Evolutionary conservation across 2,888 invertebrate species (phyloP).

Genomic region (Agrilus biguttatus): DNA sequence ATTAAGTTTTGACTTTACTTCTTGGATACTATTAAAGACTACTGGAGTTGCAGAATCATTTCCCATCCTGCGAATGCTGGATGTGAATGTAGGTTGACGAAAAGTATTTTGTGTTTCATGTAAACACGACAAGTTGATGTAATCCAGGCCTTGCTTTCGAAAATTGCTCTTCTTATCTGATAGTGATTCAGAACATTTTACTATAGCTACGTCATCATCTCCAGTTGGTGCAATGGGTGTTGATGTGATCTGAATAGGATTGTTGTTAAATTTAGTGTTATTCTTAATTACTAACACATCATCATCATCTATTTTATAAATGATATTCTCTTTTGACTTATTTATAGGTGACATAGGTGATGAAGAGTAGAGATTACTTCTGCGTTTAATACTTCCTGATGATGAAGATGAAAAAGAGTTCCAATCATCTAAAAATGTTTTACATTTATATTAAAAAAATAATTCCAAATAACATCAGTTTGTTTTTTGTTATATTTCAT

Average conservation of each 20-base stretch:
- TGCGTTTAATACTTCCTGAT: slow-evolving; percentile 3
- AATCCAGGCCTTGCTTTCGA: slow-evolving; percentile 13
- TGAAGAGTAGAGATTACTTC: slow-evolving; percentile 1
- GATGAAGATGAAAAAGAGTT: slow-evolving; percentile 5
- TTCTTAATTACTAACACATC: slow-evolving; percentile 10
- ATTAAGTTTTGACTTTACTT: slow-evolving; percentile 3
- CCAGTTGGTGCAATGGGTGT: slow-evolving; percentile 13
- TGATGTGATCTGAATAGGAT: slow-evolving; percentile 9
- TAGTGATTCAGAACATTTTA: slow-evolving; percentile 16
- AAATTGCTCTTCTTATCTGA: slow-evolving; percentile 15
- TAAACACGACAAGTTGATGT: slow-evolving; percentile 10
- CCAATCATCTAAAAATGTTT: slow-evolving; percentile 12
- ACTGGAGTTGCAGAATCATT: slow-evolving; percentile 1
- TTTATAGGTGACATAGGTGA: too few species aligned
- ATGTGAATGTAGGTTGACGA: not conserved
- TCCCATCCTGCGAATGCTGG: not conserved
- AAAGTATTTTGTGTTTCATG: slow-evolving; percentile 4
- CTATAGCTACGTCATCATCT: slow-evolving; percentile 20
- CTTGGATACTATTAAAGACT: slow-evolving; percentile 4
- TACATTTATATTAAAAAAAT: too few species aligned
- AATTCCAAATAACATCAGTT: too few species aligned
- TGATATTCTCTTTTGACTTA: slow-evolving; percentile 8
- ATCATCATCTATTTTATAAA: slow-evolving; percentile 13
- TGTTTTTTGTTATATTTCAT: too few species aligned
- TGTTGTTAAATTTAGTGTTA: slow-evolving; percentile 1